Evolutionary conservation across 2,797 vertebrate genomes (phyloP), one percentile per base, ranked within the genome.

Genomic region (Acridotheres tristis): DNA sequence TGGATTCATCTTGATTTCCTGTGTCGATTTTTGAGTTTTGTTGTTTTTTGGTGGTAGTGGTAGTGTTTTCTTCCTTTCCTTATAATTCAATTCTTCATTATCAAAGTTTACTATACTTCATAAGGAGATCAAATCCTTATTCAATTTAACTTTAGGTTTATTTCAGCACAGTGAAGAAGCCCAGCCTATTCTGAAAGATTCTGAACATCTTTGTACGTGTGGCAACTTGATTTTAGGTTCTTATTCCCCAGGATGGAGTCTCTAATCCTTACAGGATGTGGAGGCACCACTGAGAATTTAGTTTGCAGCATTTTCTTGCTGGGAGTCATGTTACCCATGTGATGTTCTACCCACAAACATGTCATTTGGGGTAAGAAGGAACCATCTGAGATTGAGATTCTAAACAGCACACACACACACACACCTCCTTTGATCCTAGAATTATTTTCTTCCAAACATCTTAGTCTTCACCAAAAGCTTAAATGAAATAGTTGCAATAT

Each of bases 221-320:
- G 62, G 73, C 42, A 93, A 90, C n/a, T 55, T 92, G 58, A 81
- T 92, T 94, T 92, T 62, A 90, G 58, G 47, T 69, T 94, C 43
- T 82, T 69, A 10, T 79, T 83, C 21, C 36, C 21, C 26, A 59
- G 47, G 38, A 13, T 38, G 53, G 26, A 80, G 45, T 53, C 29
- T 45, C 38, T 34, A 80, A 85, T 88, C 36, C 19, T 63, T 71
- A 59, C n/a, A 80, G 57, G 45, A 83, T 80, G n/a, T 85, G 51
- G 8, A 17, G 25, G 4, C 17, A 88, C 58, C 65, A 65, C 38
- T 21, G 34, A 68, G 43, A 95, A 78, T 68, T 68, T 66, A 69
- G 43, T 74, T 88, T 45, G 48, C 38, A 92, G 21, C 8, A 47
- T 50, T 72, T 93, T 81, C 51, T 72, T 94, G 5, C 32, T 72